Evolutionary conservation across 2,113 vertebrate genomes (phyloP).

Genomic region (Toxotes chatareus): DNA sequence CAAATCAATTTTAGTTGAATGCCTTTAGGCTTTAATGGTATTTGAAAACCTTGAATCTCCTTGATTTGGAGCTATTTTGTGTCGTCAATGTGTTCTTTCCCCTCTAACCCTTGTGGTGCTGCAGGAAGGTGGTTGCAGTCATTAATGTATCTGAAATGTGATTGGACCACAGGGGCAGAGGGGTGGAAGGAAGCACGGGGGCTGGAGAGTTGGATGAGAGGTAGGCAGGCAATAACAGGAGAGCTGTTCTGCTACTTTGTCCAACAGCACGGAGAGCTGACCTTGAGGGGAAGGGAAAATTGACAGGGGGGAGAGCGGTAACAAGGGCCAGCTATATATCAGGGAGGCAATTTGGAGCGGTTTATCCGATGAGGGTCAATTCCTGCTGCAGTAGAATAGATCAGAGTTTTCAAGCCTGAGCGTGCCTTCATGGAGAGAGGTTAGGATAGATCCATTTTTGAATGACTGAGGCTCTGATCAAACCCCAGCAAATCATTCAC

Average conservation of each 20-base stretch:
- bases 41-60: slow-evolving; percentile 39
- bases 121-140: slow-evolving; percentile 57
- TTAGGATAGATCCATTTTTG: slow-evolving; percentile 73
- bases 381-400: slow-evolving; percentile 78
- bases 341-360: slow-evolving; percentile 83
- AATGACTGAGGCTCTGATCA: slow-evolving; percentile 72
- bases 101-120: slow-evolving; percentile 52
- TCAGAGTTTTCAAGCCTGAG: slow-evolving; percentile 76
- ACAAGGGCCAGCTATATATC: slow-evolving; percentile 84
- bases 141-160: slow-evolving; percentile 56
- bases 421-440: slow-evolving; percentile 59
- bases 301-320: slow-evolving; percentile 78
- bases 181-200: slow-evolving; percentile 20
- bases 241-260: slow-evolving; percentile 72
- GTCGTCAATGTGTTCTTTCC: slow-evolving; percentile 45
- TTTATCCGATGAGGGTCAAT: slow-evolving; percentile 86
- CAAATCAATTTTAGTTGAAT: slow-evolving; percentile 1
- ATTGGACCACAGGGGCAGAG: slow-evolving; percentile 48
- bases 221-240: slow-evolving; percentile 53
- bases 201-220: slow-evolving; percentile 42
- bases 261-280: slow-evolving; percentile 74
- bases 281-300: slow-evolving; percentile 84
- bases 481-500: slow-evolving; percentile 69
- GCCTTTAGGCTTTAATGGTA: slow-evolving; percentile 22
- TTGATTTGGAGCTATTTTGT: slow-evolving; percentile 61